Conservation (phyloP, 2,888 invertebrate species). For the Aricia artaxerxes region DNA sequence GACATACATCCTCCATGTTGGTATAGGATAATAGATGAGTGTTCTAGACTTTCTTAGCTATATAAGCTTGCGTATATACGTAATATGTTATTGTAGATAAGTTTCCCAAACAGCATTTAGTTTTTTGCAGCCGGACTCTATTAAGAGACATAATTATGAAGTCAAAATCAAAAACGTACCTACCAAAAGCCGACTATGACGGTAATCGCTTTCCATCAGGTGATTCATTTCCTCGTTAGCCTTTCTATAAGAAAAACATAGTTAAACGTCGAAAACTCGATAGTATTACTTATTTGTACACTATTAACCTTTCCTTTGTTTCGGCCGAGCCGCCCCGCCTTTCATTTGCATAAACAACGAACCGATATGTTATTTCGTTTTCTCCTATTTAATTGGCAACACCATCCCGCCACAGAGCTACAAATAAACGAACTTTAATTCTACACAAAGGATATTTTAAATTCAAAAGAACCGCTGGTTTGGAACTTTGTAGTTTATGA, state of each 20-base stretch:
- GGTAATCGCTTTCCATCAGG: too few species aligned
- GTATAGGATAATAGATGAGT: conserved; percentile 26
- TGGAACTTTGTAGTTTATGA: conserved; percentile 1
- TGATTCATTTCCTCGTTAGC: too few species aligned
- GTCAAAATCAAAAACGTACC: too few species aligned
- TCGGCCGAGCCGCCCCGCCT: neutral
- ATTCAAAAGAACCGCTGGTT: neutral
- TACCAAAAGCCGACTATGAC: too few species aligned
- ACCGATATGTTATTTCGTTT: conserved; percentile 23
- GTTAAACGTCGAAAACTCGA: neutral
- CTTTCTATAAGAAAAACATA: too few species aligned
- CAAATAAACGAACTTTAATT: conserved; percentile 1
- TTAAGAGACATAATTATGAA: too few species aligned
- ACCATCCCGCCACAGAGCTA: neutral
- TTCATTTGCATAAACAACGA: conserved; percentile 26
- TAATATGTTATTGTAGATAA: neutral
- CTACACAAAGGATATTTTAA: neutral
- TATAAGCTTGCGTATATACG: neutral
- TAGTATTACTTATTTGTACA: neutral
- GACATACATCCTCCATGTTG: conserved; percentile 15
- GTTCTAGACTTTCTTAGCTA: neutral
- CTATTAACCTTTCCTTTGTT: conserved; percentile 23
- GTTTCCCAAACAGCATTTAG: neutral
- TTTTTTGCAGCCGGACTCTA: too few species aligned
- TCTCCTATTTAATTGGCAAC: conserved; percentile 2